phyloP scores from a whole-genome alignment of 2,113 vertebrate species.

The Corvus moneduloides region DNA sequence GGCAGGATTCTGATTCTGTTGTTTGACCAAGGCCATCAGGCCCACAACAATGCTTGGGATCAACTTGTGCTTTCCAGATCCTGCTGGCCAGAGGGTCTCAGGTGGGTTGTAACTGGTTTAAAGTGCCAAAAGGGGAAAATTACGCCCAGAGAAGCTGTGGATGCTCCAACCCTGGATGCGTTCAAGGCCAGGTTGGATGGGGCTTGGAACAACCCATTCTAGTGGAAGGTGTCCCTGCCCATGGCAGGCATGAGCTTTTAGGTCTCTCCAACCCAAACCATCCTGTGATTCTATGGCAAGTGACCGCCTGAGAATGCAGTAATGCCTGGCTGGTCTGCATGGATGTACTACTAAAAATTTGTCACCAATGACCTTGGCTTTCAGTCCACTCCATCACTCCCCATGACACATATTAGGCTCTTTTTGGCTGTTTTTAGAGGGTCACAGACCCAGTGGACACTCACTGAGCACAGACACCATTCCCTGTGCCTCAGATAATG shows the following conservation, averaged over 20 bases:
- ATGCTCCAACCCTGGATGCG: not conserved
- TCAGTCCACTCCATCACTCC: fast-evolving
- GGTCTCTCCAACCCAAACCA: not conserved
- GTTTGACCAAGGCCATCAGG: not conserved
- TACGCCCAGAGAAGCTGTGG: not conserved
- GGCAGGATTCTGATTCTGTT: not conserved
- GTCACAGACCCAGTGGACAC: not conserved
- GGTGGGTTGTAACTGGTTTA: not conserved
- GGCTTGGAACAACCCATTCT: not conserved
- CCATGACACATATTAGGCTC: not conserved
- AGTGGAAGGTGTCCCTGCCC: not conserved
- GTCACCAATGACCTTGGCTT: not conserved
- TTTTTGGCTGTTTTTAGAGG: not conserved
- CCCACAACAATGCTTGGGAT: not conserved
- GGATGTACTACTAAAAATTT: not conserved
- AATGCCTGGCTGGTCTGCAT: not conserved
- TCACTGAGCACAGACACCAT: not conserved
- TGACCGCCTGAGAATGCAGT: not conserved
- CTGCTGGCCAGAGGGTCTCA: not conserved
- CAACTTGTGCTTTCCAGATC: not conserved
- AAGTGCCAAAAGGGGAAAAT: not conserved
- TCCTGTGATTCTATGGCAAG: not conserved
- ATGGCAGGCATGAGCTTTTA: not conserved
- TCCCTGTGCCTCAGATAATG: not conserved
- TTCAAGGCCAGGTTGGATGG: no score